A percentile compares a stretch with the other conserved stretches of the same genome.
These are phyloP conservation scores for Drosophila incognita DNA, from an alignment of 2,888 invertebrate genomes.

Conservation along the genomic window DNA sequence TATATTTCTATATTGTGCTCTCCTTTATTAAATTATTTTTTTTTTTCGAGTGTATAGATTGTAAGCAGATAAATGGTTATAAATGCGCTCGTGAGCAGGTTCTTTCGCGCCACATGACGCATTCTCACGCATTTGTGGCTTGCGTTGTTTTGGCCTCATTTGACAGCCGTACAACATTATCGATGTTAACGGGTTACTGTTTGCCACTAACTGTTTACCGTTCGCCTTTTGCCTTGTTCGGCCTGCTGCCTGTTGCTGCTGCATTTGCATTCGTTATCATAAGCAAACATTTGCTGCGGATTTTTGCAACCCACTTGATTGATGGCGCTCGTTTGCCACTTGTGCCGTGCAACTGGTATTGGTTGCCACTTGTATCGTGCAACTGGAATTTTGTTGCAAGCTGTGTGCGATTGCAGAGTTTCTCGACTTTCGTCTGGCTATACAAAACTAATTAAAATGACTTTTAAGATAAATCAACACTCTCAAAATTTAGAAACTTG, in stretches of 20 bases:
- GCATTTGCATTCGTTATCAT: constrained; percentile 76
- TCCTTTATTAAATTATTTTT: too few species aligned
- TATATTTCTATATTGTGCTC: too few species aligned
- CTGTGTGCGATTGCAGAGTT: not conserved
- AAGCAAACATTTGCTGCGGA: constrained; percentile 50
- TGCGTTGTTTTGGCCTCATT: constrained; percentile 56
- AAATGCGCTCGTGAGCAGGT: constrained; percentile 23
- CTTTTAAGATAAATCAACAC: not conserved
- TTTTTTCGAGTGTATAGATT: constrained; percentile 20
- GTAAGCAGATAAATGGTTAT: constrained; percentile 44
- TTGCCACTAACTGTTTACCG: constrained; percentile 37
- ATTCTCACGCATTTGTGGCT: constrained; percentile 60
- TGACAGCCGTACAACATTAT: constrained; percentile 75
- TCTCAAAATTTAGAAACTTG: not conserved
- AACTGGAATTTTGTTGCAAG: not conserved
- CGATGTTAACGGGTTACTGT: constrained; percentile 58
- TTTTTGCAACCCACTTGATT: constrained; percentile 49
- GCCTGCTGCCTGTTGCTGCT: constrained; percentile 20
- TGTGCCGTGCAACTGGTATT: not conserved
- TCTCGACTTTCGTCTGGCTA: constrained; percentile 7
- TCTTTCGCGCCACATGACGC: constrained; percentile 55
- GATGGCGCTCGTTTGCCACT: constrained; percentile 27
- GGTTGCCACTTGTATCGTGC: not conserved
- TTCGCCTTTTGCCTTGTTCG: constrained; percentile 8
- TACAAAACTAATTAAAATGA: constrained; percentile 13